A percentile compares a stretch with the other conserved stretches of the same genome.
These are phyloP conservation scores for Pristiophorus japonicus DNA, from an alignment of 2,113 vertebrate species.

Conservation along the genomic window DNA sequence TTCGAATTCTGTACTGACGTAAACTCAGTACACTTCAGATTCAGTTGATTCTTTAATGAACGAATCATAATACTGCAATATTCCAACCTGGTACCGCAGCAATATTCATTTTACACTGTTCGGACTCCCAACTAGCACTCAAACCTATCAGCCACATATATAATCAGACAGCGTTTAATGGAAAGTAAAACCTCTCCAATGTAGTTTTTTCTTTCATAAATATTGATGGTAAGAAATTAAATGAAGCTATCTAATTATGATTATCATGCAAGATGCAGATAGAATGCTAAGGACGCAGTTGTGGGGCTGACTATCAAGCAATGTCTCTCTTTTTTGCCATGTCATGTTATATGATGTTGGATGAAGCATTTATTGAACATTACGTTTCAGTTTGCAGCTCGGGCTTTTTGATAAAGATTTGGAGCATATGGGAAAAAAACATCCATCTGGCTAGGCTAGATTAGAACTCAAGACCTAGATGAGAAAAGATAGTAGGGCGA, in stretches of 20 bases:
- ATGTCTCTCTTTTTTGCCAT: too few relatives aligned
- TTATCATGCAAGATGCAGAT: background rate
- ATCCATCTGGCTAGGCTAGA: too few relatives aligned
- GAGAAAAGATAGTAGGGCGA: too few relatives aligned
- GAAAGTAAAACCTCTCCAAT: background rate
- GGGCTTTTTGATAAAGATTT: too few relatives aligned
- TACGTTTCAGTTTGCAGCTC: too few relatives aligned
- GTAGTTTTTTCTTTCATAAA: background rate
- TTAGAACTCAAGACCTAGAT: too few relatives aligned
- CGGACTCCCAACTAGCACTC: background rate
- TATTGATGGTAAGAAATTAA: background rate
- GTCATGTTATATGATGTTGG: too few relatives aligned
- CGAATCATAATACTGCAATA: constrained; percentile 24
- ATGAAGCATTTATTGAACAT: too few relatives aligned
- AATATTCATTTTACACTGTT: background rate
- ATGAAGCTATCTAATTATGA: background rate
- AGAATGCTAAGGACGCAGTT: background rate
- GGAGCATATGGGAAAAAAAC: too few relatives aligned
- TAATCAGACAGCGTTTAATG: background rate
- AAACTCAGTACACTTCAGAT: constrained; percentile 6
- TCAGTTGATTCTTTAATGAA: background rate
- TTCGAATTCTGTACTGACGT: constrained; percentile 13
- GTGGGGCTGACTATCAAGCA: background rate
- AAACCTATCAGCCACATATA: background rate
- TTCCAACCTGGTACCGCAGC: constrained; percentile 34